Evolutionary conservation across 2,113 vertebrate genomes (phyloP).

Genomic region (Crotalus viridis): DNA sequence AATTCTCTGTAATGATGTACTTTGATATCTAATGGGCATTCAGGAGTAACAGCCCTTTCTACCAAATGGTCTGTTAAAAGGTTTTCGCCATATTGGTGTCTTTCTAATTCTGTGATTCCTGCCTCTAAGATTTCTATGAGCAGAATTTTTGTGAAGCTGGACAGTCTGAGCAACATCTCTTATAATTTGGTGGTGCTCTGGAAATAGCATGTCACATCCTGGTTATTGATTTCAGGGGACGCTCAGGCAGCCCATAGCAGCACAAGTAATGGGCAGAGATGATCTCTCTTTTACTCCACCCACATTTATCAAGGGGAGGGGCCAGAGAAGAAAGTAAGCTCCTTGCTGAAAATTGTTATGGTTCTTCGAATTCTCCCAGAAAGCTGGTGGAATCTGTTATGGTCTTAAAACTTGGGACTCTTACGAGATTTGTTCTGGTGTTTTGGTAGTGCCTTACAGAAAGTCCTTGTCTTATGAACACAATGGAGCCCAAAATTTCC

Average conservation of each 20-base stretch:
- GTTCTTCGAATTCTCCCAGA: neutral
- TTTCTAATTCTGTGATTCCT: neutral
- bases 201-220: neutral
- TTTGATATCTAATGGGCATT: neutral
- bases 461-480: neutral
- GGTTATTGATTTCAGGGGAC: neutral
- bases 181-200: neutral
- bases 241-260: neutral
- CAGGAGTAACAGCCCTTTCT: neutral
- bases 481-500: neutral
- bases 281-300: neutral
- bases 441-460: neutral
- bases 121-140: neutral
- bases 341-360: neutral
- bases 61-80: neutral
- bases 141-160: neutral
- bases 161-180: neutral
- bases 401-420: neutral
- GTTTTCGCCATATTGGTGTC: neutral
- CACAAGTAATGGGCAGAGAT: neutral
- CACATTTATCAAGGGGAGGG: neutral
- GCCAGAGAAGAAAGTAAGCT: neutral
- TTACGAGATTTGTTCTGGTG: neutral
- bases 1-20: neutral
- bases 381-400: neutral